Evolutionary conservation across 2,888 invertebrate genomes (phyloP), one percentile per base, ranked within the genome.

Genomic region (Caradrina clavipalpis): DNA sequence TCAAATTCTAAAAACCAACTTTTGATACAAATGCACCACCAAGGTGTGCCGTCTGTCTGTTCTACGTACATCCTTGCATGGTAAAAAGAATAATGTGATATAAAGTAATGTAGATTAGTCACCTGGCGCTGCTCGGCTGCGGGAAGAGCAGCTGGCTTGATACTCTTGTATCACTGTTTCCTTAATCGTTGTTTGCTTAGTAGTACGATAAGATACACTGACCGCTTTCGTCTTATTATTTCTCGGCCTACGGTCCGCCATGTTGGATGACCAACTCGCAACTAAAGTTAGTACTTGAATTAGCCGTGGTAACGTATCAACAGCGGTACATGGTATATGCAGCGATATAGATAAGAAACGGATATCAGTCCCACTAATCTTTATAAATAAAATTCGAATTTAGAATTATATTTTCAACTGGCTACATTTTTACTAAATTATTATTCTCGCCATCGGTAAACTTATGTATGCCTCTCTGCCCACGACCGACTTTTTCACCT

Each of bases 191-290:
- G 42, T 69, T 42, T 68, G 26, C 39, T 68, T 69, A 2, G 39
- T n/a, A 10, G 39, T n/a, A 10, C 49, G 39, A 26, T 19, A 21
- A 45, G 45, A 45, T 45, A 17, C 17, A 45, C 17, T 1, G 17
- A 45, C 45, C 15, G 11, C 21, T 53, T 17, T 10, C 19, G 22
- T 22, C 19, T 59, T 50, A 19, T 45, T 50, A 19, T 45, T 58
- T 31, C 42, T 15, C 19, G 22, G 21, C 22, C 69, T 57, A 8
- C 42, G 35, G 17, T 69, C 59, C 51, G 53, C 60, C 70, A 70
- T 70, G 13, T 26, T 8, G 19, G 22, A 51, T 15, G 31, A 15
- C 17, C 35, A 47, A 47, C n/a, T 61, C 8, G 2, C 19, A 19
- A 69, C 17, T 69, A 31, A 39, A 35, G 19, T 13, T 1, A 5